phyloP scores from a whole-genome alignment of 2,113 vertebrate species.

The Micronycteris hirsuta region DNA sequence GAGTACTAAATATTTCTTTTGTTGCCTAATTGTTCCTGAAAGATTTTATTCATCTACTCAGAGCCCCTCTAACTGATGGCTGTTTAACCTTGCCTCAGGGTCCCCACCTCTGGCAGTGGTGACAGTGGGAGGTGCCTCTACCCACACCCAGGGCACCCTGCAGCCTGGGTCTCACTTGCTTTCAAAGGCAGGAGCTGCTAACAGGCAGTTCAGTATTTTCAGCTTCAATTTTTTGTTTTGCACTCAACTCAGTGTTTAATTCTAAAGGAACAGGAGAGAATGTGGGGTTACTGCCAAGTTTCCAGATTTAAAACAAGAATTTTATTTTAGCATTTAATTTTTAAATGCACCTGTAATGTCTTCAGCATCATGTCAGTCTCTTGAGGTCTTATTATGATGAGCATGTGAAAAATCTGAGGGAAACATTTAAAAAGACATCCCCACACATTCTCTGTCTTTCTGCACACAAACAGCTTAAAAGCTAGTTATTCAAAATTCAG shows the following conservation, averaged over 20 bases:
- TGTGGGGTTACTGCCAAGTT: not conserved
- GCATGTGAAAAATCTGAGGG: not conserved
- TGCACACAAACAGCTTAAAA: not conserved
- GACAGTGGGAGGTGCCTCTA: not conserved
- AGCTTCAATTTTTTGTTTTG: not conserved
- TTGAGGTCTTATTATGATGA: not conserved
- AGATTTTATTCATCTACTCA: not conserved
- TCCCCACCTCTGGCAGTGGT: not conserved
- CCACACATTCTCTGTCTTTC: not conserved
- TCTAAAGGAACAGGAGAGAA: not conserved
- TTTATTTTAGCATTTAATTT: not conserved
- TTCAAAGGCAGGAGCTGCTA: not conserved
- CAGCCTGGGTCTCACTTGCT: not conserved
- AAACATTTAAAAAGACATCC: not conserved
- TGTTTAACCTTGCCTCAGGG: not conserved
- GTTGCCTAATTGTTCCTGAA: not conserved
- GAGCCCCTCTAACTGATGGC: not conserved
- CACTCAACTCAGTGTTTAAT: constrained; percentile 1
- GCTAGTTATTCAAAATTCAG: constrained; percentile 33
- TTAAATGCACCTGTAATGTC: not conserved
- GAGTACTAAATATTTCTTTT: not conserved
- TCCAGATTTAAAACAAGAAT: not conserved
- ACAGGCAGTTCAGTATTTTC: not conserved
- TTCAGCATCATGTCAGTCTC: not conserved
- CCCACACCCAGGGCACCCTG: too few species aligned